Evolutionary conservation across 2,888 invertebrate genomes (phyloP), one percentile per base, ranked within the genome.

Genomic region (Crossocerus cetratus): DNA sequence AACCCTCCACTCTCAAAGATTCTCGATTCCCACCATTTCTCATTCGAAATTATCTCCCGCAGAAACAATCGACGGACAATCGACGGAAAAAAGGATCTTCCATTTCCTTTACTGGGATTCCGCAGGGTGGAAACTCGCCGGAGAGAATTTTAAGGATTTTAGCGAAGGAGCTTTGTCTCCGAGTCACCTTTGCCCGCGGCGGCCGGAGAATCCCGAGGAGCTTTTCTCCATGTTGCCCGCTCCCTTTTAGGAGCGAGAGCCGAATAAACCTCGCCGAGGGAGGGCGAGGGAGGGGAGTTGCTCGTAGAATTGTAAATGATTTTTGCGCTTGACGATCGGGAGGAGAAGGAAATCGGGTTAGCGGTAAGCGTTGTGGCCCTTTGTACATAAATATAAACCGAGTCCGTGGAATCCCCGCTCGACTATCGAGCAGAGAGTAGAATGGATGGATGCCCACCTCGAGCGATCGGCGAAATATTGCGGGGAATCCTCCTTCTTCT

Each of bases 341-440:
- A 58, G 65, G 70, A 69, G 74, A 67, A 64, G 44, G 63, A 74
- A 65, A 42, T 32, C 43, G 55, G 59, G 69, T 69, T 62, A 69
- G 73, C 45, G 69, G 55, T 69, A 65, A 69, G 69, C 74, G 74
- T 75, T 75, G 63, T 74, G 69, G 32, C 0, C 32, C 32, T 69
- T 59, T 56, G 62, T 69, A 74, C 74, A 75, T 75, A 75, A 79
- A 79, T 76, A 78, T 71, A 69, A 74, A 71, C 67, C 74, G 58
- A 54, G 60, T 74, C 69, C 59, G 49, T 8, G 58, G 55, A 43
- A 77, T 32, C 74, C 63, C 70, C 74, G 67, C 65, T 69, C 72
- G 80, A 83, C 83, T 83, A 83, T 78, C 80, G 32, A 32, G 11
- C 11, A 11, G 78, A 83, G 78, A 83, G 81, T 77, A 81, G 83